Conservation (phyloP, 2,888 invertebrate genomes). For the Congeria kusceri region DNA sequence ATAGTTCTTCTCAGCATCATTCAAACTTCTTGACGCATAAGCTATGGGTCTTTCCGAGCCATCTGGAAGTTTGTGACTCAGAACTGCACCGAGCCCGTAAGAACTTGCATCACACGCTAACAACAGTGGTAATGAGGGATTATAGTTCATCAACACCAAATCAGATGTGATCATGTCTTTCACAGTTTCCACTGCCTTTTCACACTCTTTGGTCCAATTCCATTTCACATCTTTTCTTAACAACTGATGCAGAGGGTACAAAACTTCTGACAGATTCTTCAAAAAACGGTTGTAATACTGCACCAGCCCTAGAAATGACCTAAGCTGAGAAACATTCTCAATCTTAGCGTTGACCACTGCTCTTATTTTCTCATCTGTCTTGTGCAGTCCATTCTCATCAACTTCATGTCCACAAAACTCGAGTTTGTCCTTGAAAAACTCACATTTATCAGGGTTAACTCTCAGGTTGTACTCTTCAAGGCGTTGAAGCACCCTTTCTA, state of each 20-base stretch:
- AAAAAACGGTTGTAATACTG: constrained; percentile 48
- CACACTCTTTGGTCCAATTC: constrained; percentile 40
- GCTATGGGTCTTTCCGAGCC: constrained; percentile 50
- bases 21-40: constrained; percentile 84
- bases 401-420: constrained; percentile 50
- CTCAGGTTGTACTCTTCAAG: constrained; percentile 28
- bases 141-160: constrained; percentile 77
- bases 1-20: constrained; percentile 83
- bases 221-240: constrained; percentile 27
- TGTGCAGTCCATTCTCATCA: constrained; percentile 43
- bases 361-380: constrained; percentile 41
- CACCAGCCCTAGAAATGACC: constrained; percentile 44
- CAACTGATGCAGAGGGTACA: constrained; percentile 35
- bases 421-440: constrained; percentile 41
- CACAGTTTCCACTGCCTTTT: constrained; percentile 40
- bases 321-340: constrained; percentile 37
- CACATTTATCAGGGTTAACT: constrained; percentile 46
- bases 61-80: constrained; percentile 55
- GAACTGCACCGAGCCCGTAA: constrained; percentile 80
- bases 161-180: constrained; percentile 70
- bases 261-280: constrained; percentile 33
- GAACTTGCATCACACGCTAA: constrained; percentile 84
- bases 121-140: constrained; percentile 73
- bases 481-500: constrained; percentile 31
- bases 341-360: constrained; percentile 41